These are phyloP conservation scores for Steatornis caripensis DNA, from an alignment of 2,113 vertebrate genomes.

Conservation along the genomic window DNA sequence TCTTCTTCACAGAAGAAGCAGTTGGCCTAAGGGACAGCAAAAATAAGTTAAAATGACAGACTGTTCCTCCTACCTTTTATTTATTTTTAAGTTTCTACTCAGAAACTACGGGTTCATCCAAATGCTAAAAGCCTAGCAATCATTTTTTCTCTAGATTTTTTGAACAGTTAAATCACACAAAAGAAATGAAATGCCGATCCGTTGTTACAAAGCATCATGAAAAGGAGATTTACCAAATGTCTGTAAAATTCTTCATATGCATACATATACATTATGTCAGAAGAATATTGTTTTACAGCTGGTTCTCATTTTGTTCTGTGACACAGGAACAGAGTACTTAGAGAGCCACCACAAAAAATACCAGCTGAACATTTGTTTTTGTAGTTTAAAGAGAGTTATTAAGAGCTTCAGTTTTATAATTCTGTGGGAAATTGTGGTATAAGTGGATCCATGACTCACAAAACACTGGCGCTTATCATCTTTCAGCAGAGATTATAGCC, in stretches of 20 bases:
- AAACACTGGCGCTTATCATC: constrained; percentile 27
- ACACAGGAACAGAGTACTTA: constrained; percentile 49
- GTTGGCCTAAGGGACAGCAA: constrained; percentile 8
- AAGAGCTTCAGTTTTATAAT: constrained; percentile 29
- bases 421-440: constrained; percentile 55
- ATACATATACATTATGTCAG: not conserved
- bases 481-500: constrained; percentile 11
- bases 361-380: constrained; percentile 43
- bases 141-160: not conserved
- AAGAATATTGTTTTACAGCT: constrained; percentile 2
- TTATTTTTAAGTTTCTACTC: constrained; percentile 34
- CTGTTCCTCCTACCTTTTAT: constrained; percentile 32
- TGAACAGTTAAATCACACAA: not conserved
- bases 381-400: constrained; percentile 42
- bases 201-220: not conserved
- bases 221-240: constrained; percentile 19
- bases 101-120: constrained; percentile 16
- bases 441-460: constrained; percentile 48
- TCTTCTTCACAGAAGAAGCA: not conserved
- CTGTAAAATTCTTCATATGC: not conserved
- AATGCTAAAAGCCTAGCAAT: constrained; percentile 19
- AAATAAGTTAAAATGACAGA: constrained; percentile 42
- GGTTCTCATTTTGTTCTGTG: constrained; percentile 38
- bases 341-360: constrained; percentile 32
- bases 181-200: not conserved